phyloP scores from a whole-genome alignment of 2,113 vertebrate species.

The Gymnocephalus cernua region DNA sequence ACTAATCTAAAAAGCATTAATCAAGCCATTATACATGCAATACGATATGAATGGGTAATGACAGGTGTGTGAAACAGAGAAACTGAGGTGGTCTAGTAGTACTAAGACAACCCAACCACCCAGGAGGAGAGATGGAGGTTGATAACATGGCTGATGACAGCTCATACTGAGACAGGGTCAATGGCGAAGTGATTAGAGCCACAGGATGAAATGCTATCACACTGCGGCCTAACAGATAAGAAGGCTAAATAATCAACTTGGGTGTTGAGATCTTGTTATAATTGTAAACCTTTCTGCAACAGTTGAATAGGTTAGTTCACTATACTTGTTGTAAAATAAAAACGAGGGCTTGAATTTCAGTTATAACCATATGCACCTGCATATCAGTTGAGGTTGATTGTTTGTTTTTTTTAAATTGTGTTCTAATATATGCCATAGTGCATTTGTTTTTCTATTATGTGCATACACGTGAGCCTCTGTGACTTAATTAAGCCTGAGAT shows the following conservation, averaged over 20 bases:
- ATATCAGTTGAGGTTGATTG: background rate
- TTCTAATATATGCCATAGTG: constrained; percentile 5
- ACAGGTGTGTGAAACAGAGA: constrained; percentile 58
- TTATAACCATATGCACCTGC: background rate
- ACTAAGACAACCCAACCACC: constrained; percentile 59
- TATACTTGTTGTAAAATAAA: background rate
- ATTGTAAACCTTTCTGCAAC: background rate
- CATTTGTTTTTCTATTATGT: constrained; percentile 13
- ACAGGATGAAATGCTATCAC: constrained; percentile 37
- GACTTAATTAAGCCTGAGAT: constrained; percentile 55
- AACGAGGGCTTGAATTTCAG: background rate
- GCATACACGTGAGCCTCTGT: constrained; percentile 8
- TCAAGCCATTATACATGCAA: constrained; percentile 29
- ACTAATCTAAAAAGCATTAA: constrained; percentile 45
- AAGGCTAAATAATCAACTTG: background rate
- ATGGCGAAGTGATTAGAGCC: constrained; percentile 58
- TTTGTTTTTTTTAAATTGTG: background rate
- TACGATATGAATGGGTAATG: constrained; percentile 56
- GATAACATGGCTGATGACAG: constrained; percentile 73
- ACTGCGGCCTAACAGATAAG: constrained; percentile 18
- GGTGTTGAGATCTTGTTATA: constrained; percentile 13
- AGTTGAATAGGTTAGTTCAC: background rate
- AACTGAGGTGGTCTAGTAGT: constrained; percentile 54
- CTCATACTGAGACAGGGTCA: constrained; percentile 59
- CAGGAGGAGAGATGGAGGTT: constrained; percentile 55